Evolutionary conservation across 2,113 vertebrate species (phyloP), one percentile per base, ranked within the genome.

Genomic region (Limnothrissa miodon): DNA sequence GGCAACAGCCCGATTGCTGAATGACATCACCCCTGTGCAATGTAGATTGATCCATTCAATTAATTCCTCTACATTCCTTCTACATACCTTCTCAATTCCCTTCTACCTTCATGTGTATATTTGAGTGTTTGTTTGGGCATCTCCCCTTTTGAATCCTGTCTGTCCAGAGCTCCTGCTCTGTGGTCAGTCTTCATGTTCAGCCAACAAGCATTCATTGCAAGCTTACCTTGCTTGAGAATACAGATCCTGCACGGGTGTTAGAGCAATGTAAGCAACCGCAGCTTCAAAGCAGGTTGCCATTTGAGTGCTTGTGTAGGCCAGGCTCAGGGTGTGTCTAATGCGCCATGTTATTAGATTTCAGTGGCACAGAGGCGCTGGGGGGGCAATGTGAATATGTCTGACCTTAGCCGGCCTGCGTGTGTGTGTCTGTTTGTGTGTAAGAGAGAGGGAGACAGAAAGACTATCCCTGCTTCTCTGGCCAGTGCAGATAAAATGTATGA

Each of bases 331-430:
- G 59, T 66, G 29, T 66, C 59, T 66, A 66, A 66, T 66, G 59
- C 59, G 13, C 8, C 59, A 66, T 66, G 59, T 66, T 66, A 66
- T 66, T 66, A 66, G 59, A 66, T 66, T 66, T 66, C 59, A 66
- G 25, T 66, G 25, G 59, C 25, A 66, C 7, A 29, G 59, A 33
- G 59, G 8, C n/a, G 59, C 59, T 13, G 56, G 56, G 21, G 59
- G 59, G 59, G n/a, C 59, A 33, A 33, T 25, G 59, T 33, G 29
- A 66, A 9, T 33, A 9, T 66, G 59, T 10, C 59, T 66, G 59
- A 66, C 59, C 59, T 66, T 25, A 7, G 25, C 59, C 59, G 33
- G 29, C 10, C 51, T 19, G 9, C 1, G 46, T 48, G 46, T 48
- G 46, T 48, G 46, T 48, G 13, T 48, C 5, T 23, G 51, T 56